These are phyloP conservation scores for Epinephelus malabaricus DNA, from an alignment of 2,797 vertebrate species.

Conservation along the genomic window DNA sequence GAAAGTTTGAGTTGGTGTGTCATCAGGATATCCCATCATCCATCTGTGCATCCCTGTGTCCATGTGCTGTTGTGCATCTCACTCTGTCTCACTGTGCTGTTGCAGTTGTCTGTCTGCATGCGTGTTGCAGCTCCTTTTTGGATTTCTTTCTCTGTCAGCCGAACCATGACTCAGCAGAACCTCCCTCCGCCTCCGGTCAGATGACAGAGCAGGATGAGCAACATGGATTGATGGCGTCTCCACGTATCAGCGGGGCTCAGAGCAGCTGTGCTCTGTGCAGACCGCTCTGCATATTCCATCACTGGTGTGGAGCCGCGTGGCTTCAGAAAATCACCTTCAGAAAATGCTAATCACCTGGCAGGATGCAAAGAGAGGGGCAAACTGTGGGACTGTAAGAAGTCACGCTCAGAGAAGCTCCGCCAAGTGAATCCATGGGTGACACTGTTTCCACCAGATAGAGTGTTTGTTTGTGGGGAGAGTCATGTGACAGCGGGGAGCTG, in stretches of 20 bases:
- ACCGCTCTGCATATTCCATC: conserved; percentile 8
- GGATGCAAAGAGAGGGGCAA: neutral
- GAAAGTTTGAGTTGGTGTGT: neutral
- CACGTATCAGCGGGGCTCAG: conserved; percentile 32
- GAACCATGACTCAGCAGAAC: conserved; percentile 59
- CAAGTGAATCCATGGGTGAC: neutral
- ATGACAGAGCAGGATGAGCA: conserved; percentile 50
- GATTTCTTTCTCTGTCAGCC: conserved; percentile 18
- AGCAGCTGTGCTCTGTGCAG: conserved; percentile 30
- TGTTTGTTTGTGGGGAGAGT: neutral
- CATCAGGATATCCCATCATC: conserved; percentile 9
- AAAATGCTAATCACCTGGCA: conserved; percentile 2
- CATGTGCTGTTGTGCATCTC: conserved; percentile 19
- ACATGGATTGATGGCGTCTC: conserved; percentile 53
- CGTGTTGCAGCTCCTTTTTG: neutral
- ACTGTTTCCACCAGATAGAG: neutral
- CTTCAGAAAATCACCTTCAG: conserved; percentile 1
- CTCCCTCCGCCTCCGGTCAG: conserved; percentile 52
- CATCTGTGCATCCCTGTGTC: conserved; percentile 21
- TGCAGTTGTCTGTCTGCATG: conserved; percentile 13
- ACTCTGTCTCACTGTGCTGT: conserved; percentile 2
- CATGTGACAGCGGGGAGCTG: neutral
- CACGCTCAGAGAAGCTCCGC: neutral
- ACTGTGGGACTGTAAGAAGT: neutral
- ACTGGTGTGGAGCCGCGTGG: neutral